phyloP scores from a whole-genome alignment of 64 coral and sea anemone species.

The Dendronephthya gigantea region DNA sequence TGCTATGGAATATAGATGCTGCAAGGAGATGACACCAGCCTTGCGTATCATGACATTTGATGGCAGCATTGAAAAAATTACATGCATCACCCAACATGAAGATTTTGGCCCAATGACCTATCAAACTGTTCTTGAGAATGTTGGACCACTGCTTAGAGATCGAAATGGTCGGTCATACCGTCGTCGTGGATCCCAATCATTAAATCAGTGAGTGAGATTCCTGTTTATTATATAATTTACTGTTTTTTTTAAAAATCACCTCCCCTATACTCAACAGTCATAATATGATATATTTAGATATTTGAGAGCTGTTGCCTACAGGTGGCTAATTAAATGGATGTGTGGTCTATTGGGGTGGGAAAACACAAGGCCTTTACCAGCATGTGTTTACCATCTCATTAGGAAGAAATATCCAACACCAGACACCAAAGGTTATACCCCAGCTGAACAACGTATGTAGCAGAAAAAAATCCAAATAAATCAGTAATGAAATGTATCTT shows the following conservation, averaged over 20 bases:
- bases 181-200: too few species aligned
- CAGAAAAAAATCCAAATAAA: neutral
- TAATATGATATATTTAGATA: too few species aligned
- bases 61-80: neutral
- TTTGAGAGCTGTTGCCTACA: neutral
- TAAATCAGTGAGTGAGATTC: neutral
- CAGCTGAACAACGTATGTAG: neutral
- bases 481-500: neutral
- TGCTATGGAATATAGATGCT: neutral
- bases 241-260: neutral
- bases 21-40: neutral
- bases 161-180: too few species aligned
- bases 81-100: neutral
- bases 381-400: constrained; percentile 7
- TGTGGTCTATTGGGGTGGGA: constrained; percentile 16
- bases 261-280: too few species aligned
- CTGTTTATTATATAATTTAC: neutral
- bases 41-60: neutral
- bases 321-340: constrained; percentile 19
- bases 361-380: constrained; percentile 5
- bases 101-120: neutral
- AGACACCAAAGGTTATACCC: neutral
- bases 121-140: neutral
- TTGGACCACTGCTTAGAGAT: neutral
- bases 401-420: neutral